phyloP scores from a whole-genome alignment of 64 coral and sea anemone genomes.

The Dendronephthya gigantea region DNA sequence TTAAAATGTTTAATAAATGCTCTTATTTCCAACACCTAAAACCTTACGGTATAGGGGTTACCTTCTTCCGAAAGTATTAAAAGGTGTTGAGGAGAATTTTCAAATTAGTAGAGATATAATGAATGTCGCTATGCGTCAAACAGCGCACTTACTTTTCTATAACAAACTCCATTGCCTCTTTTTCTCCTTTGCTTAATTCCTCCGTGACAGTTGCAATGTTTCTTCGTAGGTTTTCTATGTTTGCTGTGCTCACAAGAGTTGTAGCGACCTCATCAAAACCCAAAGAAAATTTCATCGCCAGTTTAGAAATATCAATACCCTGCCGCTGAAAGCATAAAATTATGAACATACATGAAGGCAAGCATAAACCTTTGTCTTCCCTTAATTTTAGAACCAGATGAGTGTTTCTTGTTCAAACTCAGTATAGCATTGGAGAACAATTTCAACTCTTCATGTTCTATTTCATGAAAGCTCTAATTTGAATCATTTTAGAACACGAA shows the following conservation, averaged over 20 bases:
- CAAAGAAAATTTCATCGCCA: slow-evolving; percentile 82
- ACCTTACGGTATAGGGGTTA: too few relatives aligned
- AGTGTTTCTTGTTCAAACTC: too few relatives aligned
- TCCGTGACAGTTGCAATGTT: slow-evolving; percentile 59
- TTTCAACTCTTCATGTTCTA: too few relatives aligned
- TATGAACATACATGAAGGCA: neutral
- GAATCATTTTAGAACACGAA: too few relatives aligned
- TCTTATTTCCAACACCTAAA: too few relatives aligned
- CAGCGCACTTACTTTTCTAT: slow-evolving; percentile 51
- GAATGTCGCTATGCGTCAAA: too few relatives aligned
- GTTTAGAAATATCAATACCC: slow-evolving; percentile 77
- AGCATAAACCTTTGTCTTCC: neutral
- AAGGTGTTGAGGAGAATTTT: too few relatives aligned
- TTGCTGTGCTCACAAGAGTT: slow-evolving; percentile 93
- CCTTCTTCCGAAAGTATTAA: too few relatives aligned
- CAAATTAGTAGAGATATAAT: too few relatives aligned
- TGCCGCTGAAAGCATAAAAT: slow-evolving; percentile 28
- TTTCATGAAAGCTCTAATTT: too few relatives aligned
- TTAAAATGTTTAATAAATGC: neutral
- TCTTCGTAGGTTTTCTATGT: slow-evolving; percentile 62
- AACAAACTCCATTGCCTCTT: slow-evolving; percentile 45
- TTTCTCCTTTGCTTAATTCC: slow-evolving; percentile 47
- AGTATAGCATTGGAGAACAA: too few relatives aligned
- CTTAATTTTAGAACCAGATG: too few relatives aligned
- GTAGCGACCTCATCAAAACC: slow-evolving; percentile 61